A percentile compares a stretch with the other conserved stretches of the same genome.
phyloP scores from a whole-genome alignment of 2,113 vertebrate species.

The Melierax canorus region DNA sequence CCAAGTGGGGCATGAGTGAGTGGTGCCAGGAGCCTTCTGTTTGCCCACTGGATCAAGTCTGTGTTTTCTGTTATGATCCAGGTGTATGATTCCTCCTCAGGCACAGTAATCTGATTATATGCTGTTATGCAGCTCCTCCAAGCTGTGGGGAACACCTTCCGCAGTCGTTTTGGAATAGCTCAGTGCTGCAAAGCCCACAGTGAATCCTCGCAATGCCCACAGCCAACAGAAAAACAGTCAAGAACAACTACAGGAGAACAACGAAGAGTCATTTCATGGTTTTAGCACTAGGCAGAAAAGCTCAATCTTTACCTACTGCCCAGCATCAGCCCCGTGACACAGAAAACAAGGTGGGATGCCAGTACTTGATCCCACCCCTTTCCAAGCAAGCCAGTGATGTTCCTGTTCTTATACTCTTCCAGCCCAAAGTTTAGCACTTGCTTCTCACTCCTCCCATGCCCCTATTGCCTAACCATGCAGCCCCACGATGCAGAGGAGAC shows the following conservation, averaged over 20 bases:
- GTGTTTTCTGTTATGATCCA: not conserved
- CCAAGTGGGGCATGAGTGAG: not conserved
- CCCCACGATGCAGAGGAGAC: rapidly evolving
- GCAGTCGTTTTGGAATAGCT: not conserved
- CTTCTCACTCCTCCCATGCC: not conserved
- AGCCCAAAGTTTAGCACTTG: not conserved
- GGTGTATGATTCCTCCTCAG: not conserved
- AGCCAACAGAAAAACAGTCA: not conserved
- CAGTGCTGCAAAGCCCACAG: not conserved
- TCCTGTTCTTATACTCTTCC: not conserved
- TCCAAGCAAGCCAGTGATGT: not conserved
- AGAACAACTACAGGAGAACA: not conserved
- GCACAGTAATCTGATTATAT: not conserved
- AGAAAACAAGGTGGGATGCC: not conserved
- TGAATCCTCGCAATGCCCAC: not conserved
- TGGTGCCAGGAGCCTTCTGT: not conserved
- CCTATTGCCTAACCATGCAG: rapidly evolving
- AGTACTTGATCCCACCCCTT: not conserved
- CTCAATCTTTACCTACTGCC: not conserved
- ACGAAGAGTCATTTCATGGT: not conserved
- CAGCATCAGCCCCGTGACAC: not conserved
- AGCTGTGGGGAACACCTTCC: not conserved
- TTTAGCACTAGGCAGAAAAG: not conserved
- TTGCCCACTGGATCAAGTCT: not conserved
- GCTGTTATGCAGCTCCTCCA: not conserved